Conservation (phyloP, 1,140 invertebrate genomes). For the Amphibalanus amphitrite region DNA sequence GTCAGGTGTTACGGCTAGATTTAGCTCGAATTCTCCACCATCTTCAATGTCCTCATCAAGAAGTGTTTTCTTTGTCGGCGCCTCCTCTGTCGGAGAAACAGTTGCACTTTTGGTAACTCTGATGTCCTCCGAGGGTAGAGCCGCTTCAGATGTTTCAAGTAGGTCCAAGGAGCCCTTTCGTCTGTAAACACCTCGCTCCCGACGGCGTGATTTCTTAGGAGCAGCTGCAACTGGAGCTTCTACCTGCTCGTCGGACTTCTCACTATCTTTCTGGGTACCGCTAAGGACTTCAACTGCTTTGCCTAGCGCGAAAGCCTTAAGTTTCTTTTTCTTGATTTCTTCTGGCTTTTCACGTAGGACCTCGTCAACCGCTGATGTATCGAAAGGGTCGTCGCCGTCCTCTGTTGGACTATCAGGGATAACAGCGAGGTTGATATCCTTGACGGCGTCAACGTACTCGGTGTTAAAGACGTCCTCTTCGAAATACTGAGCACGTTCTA, state of each 20-base stretch:
- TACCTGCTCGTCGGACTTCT: background rate
- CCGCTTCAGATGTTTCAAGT: background rate
- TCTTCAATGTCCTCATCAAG: background rate
- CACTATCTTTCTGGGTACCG: constrained; percentile 31
- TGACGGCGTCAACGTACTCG: constrained; percentile 62
- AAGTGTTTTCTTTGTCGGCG: background rate
- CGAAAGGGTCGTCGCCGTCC: constrained; percentile 54
- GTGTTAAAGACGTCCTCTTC: constrained; percentile 76
- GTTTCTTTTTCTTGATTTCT: constrained; percentile 38
- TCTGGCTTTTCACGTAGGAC: constrained; percentile 33
- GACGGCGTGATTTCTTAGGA: constrained; percentile 30
- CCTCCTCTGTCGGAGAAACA: background rate
- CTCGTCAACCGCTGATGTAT: constrained; percentile 67
- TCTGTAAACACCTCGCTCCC: constrained; percentile 10
- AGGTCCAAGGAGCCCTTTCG: background rate
- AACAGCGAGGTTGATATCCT: constrained; percentile 67
- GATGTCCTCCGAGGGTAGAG: background rate
- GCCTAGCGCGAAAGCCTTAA: constrained; percentile 59
- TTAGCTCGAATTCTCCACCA: background rate
- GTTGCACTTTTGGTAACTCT: background rate
- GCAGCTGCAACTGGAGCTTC: constrained; percentile 16
- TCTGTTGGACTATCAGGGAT: constrained; percentile 57
- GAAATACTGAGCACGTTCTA: constrained; percentile 48
- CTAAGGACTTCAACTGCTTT: constrained; percentile 67
- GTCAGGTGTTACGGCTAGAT: constrained; percentile 12